Percentiles rank a stretch among this genome's conserved stretches.
Conservation (phyloP, 2,888 invertebrate species). For the Lumbricus terrestris region DNA sequence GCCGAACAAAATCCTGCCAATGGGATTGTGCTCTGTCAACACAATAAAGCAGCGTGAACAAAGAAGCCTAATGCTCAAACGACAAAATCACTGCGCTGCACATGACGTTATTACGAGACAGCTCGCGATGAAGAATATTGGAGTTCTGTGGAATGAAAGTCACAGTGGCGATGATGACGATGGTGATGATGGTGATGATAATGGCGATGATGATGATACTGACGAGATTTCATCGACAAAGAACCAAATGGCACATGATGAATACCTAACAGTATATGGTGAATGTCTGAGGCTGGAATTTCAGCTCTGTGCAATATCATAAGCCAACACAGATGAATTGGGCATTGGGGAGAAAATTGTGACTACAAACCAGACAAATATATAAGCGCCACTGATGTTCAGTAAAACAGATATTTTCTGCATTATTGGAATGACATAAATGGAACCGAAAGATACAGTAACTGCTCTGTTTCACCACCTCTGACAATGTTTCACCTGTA, state of each 20-base stretch:
- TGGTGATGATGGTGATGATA: not conserved
- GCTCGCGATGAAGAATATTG: not conserved
- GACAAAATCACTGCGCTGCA: not conserved
- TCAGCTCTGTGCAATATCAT: not conserved
- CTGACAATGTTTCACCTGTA: not conserved
- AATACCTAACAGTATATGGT: no score
- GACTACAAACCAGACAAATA: not conserved
- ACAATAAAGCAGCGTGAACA: not conserved
- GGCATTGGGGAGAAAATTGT: not conserved
- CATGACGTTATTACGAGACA: constrained; percentile 3
- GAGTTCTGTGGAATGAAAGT: not conserved
- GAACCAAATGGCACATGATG: no score
- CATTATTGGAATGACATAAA: not conserved
- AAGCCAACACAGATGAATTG: not conserved
- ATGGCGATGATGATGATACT: no score
- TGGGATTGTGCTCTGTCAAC: not conserved
- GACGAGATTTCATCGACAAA: no score
- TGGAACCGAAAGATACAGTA: not conserved
- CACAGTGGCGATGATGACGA: not conserved
- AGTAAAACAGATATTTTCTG: not conserved
- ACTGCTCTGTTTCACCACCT: not conserved
- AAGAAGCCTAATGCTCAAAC: not conserved
- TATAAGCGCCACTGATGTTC: not conserved
- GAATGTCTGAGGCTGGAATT: not conserved
- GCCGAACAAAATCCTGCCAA: not conserved